Conservation (phyloP, 1,140 invertebrate genomes). For the Sminthurinus signatus region DNA sequence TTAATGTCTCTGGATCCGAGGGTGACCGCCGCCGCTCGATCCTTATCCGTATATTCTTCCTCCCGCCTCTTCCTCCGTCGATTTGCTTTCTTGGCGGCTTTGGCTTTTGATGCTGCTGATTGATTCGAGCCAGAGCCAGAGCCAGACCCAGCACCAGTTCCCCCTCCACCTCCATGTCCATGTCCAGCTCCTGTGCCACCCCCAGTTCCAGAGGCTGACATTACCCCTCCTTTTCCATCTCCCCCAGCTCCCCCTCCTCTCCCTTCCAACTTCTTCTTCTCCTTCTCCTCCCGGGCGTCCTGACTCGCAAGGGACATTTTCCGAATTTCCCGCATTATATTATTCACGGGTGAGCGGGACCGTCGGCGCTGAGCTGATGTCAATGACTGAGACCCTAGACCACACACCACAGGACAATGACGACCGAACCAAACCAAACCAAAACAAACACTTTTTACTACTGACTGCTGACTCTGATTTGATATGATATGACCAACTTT, state of each 20-base stretch:
- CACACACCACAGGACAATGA: no score
- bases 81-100: constrained; percentile 4
- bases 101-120: neutral
- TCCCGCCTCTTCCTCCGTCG: constrained; percentile 46
- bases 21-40: constrained; percentile 78
- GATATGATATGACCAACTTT: no score
- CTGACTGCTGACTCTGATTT: no score
- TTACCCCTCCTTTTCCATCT: neutral
- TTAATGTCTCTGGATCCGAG: constrained; percentile 77
- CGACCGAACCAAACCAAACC: no score
- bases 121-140: neutral
- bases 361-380: neutral
- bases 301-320: constrained; percentile 41
- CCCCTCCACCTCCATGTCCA: neutral
- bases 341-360: constrained; percentile 14
- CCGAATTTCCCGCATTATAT: constrained; percentile 35
- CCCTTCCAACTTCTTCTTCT: no score
- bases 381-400: no score
- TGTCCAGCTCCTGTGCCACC: neutral
- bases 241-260: neutral
- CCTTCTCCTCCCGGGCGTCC: constrained; percentile 36
- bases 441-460: no score
- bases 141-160: neutral
- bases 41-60: constrained; percentile 82
- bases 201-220: neutral